Conservation (phyloP, 2,888 invertebrate genomes). For the Troglohyphantes excavatus region DNA sequence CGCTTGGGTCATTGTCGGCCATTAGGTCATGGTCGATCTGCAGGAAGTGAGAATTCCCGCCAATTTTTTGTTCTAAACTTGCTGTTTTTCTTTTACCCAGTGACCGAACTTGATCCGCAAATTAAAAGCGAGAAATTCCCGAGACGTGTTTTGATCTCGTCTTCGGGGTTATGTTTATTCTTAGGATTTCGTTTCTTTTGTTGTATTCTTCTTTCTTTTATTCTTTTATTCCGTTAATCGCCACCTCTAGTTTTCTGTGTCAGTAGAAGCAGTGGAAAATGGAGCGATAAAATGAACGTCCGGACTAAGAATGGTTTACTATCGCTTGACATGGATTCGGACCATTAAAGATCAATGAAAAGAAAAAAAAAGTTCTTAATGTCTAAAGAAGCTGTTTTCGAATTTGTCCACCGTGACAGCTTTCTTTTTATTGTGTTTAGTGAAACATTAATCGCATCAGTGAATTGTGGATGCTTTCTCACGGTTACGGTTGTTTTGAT, state of each 20-base stretch:
- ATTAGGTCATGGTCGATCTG: constrained; percentile 75
- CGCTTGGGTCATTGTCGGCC: constrained; percentile 70
- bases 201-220: constrained; percentile 5
- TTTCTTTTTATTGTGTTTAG: constrained; percentile 5
- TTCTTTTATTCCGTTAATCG: background rate
- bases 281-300: constrained; percentile 3
- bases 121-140: constrained; percentile 12
- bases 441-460: background rate
- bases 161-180: background rate
- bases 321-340: constrained; percentile 7
- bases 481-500: too few species aligned
- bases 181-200: background rate
- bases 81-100: constrained; percentile 53
- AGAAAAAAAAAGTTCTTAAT: constrained; percentile 4
- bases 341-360: constrained; percentile 12
- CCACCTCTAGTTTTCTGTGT: constrained; percentile 22
- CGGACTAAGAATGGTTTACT: constrained; percentile 22
- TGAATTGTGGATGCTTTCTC: background rate
- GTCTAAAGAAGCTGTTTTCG: background rate
- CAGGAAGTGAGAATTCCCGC: constrained; percentile 51
- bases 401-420: constrained; percentile 4
- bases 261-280: constrained; percentile 1
- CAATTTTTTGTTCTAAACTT: constrained; percentile 18
- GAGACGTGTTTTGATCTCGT: background rate
- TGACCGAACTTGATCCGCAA: constrained; percentile 55